Base-by-base conservation (phyloP, 1,140 invertebrate species). In the Maniola jurtina region DNA sequence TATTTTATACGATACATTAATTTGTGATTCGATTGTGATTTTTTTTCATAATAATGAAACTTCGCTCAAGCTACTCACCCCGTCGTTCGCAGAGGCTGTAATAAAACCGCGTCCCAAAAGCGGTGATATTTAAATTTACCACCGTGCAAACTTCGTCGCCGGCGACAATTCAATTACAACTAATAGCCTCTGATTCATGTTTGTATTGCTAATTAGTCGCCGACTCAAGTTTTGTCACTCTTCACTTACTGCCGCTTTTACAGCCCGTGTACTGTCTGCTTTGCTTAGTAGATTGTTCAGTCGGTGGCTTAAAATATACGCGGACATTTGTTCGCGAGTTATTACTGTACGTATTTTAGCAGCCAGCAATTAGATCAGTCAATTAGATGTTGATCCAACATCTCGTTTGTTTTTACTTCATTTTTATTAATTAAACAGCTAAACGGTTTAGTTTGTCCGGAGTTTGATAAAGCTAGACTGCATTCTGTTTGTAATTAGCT, bases 161-260 rank as follows among this genome's bases (percentile, higher is more conserved):
- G 67, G 77, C 80, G 83, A 86, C 86, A 89, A 89, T 90, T 90
- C 84, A 89, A 90, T 90, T 90, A 90, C 85, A 84, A 87, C 80
- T 90, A 89, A 90, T 90, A 88, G 88, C 84, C 84, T 69, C 84
- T 90, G 88, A 90, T 90, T 90, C 88, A 89, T 90, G 88, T 90
- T 90, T 90, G 86, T 89, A 88, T 88, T 85, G 80, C 81, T 89
- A 90, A 90, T 90, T 89, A 89, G 84, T 88, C 81, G 79, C 67
- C 73, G 79, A 79, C 85, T 87, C 81, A 88, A 90, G 84, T 90
- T 89, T 89, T 90, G 86, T 88, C 88, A 89, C 83, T 90, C 81
- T 75, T 83, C 84, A 80, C 78, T 87, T 84, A 80, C 75, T 70
- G 73, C 75, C 77, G 76, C 76, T 79, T 71, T 75, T 67, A 61